A percentile compares a stretch with the other conserved stretches of the same genome.
Conservation (phyloP, 2,113 vertebrate genomes). For the Aix galericulata region DNA sequence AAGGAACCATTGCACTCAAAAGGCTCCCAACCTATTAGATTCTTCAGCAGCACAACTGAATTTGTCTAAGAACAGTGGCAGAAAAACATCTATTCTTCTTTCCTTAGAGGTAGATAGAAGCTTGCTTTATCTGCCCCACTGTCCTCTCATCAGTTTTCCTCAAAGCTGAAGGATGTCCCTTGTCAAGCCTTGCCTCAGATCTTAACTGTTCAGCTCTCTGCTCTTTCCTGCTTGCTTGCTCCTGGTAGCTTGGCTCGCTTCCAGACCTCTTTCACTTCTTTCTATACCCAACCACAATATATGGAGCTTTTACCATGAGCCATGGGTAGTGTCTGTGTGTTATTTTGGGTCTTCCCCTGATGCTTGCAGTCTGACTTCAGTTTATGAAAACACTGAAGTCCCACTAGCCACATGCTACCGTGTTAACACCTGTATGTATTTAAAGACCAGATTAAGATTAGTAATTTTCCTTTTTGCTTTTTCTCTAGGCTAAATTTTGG, state of each 20-base stretch:
- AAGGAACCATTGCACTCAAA: not conserved
- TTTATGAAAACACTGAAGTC: not conserved
- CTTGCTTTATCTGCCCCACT: not conserved
- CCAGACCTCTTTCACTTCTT: not conserved
- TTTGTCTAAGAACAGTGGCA: not conserved
- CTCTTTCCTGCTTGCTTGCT: not conserved
- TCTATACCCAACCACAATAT: not conserved
- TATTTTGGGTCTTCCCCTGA: not conserved
- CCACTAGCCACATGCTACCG: not conserved
- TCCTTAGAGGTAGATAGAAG: not conserved
- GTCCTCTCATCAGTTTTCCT: not conserved
- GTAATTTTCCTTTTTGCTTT: not conserved
- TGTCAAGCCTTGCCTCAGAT: not conserved
- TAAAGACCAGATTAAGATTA: not conserved
- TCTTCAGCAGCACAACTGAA: not conserved
- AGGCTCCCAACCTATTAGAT: not conserved
- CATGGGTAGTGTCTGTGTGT: not conserved
- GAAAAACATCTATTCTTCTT: not conserved
- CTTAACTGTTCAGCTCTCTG: not conserved
- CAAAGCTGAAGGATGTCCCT: not conserved
- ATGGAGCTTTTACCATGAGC: not conserved
- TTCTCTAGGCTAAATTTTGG: not conserved
- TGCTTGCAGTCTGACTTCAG: not conserved
- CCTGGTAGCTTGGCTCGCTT: not conserved
- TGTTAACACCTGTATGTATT: not conserved